phyloP scores from a whole-genome alignment of 2,888 invertebrate species.

The Tachina fera region DNA sequence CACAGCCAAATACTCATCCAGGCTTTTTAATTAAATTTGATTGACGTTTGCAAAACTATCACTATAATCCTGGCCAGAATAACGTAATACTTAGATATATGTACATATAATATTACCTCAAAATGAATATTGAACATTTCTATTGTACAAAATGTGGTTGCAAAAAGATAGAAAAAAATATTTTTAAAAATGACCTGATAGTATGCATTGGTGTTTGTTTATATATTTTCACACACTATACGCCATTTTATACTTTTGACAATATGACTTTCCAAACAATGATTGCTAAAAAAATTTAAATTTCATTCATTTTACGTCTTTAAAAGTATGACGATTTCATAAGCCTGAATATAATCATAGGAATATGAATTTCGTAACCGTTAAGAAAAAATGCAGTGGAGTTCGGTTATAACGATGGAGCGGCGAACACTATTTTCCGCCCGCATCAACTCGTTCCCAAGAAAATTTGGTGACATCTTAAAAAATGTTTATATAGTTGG shows the following conservation, averaged over 20 bases:
- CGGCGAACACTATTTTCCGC: no score
- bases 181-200: neutral
- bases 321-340: no score
- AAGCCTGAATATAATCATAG: no score
- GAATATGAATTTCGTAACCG: no score
- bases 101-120: no score
- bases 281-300: neutral
- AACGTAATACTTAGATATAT: neutral
- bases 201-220: neutral
- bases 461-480: no score
- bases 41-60: constrained; percentile 2
- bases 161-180: neutral
- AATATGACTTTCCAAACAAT: neutral
- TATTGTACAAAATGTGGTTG: neutral
- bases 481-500: no score
- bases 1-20: neutral
- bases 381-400: no score
- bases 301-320: neutral
- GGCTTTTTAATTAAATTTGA: neutral
- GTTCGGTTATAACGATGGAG: no score
- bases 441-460: no score
- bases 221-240: neutral
- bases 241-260: neutral
- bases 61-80: neutral
- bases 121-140: constrained; percentile 14